These are phyloP conservation scores for Labeo rohita DNA, from an alignment of 2,113 vertebrate species.

Conservation along the genomic window DNA sequence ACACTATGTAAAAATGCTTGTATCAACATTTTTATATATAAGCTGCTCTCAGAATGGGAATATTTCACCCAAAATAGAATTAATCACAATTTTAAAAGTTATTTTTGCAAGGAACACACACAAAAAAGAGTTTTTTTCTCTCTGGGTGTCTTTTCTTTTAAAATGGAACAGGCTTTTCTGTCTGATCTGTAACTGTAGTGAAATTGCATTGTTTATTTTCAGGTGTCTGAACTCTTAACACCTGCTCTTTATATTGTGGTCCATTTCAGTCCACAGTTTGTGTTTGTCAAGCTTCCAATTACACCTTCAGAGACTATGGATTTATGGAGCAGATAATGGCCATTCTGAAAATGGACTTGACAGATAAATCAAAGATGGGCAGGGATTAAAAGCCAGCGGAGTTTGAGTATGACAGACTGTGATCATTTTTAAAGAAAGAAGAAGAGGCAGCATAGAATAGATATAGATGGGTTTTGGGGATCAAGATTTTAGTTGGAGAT, in stretches of 20 bases:
- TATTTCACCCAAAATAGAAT: background rate
- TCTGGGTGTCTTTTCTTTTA: background rate
- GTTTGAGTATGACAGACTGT: constrained; percentile 12
- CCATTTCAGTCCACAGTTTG: constrained; percentile 38
- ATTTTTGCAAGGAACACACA: background rate
- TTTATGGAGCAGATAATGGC: constrained; percentile 57
- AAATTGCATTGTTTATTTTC: background rate
- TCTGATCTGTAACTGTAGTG: background rate
- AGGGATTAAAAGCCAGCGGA: background rate
- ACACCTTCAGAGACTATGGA: constrained; percentile 22
- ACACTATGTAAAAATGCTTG: background rate
- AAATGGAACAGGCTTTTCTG: background rate
- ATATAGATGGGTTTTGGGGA: background rate
- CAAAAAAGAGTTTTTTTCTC: too few relatives aligned
- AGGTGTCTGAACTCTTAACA: background rate
- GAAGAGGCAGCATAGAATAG: background rate
- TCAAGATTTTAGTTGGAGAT: background rate
- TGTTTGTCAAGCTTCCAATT: constrained; percentile 1
- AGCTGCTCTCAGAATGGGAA: background rate
- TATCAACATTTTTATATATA: background rate
- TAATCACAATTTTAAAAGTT: too few relatives aligned
- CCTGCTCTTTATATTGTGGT: constrained; percentile 3
- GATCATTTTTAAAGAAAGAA: background rate
- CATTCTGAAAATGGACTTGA: constrained; percentile 50
- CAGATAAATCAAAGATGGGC: constrained; percentile 58